A percentile compares a stretch with the other conserved stretches of the same genome.
These are phyloP conservation scores for Stenoptilia bipunctidactyla DNA, from an alignment of 2,888 invertebrate genomes.

Conservation along the genomic window DNA sequence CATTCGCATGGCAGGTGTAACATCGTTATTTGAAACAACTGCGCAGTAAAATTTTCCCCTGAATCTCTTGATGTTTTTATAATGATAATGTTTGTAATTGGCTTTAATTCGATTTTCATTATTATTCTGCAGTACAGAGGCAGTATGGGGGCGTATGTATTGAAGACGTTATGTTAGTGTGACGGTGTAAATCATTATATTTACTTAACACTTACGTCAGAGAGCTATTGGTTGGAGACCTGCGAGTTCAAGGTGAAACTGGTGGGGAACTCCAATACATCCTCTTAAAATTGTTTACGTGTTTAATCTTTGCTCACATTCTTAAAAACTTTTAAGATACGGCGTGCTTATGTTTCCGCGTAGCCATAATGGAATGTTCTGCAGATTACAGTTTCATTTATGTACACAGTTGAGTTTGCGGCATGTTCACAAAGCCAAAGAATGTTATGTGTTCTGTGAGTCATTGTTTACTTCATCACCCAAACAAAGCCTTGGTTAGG, in stretches of 20 bases:
- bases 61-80: constrained; percentile 14
- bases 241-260: constrained; percentile 55
- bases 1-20: too few relatives aligned
- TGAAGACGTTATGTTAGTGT: constrained; percentile 11
- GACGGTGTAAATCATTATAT: constrained; percentile 45
- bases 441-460: not conserved
- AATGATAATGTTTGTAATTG: constrained; percentile 15
- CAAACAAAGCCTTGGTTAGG: constrained; percentile 10
- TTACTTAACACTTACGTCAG: constrained; percentile 57
- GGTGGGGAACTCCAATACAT: constrained; percentile 20
- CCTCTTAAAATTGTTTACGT: constrained; percentile 6
- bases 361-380: constrained; percentile 23
- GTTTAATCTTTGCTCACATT: not conserved
- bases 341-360: not conserved
- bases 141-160: constrained; percentile 28
- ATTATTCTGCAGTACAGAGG: constrained; percentile 6
- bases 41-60: too few relatives aligned
- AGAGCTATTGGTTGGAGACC: constrained; percentile 27
- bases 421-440: not conserved
- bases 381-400: constrained; percentile 22
- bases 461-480: constrained; percentile 7
- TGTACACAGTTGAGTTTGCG: constrained; percentile 15
- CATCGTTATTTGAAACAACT: too few relatives aligned
- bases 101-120: constrained; percentile 10
- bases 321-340: constrained; percentile 6